A percentile compares a stretch with the other conserved stretches of the same genome.
Conservation (phyloP, 2,888 invertebrate genomes). For the Ichneumon xanthorius region DNA sequence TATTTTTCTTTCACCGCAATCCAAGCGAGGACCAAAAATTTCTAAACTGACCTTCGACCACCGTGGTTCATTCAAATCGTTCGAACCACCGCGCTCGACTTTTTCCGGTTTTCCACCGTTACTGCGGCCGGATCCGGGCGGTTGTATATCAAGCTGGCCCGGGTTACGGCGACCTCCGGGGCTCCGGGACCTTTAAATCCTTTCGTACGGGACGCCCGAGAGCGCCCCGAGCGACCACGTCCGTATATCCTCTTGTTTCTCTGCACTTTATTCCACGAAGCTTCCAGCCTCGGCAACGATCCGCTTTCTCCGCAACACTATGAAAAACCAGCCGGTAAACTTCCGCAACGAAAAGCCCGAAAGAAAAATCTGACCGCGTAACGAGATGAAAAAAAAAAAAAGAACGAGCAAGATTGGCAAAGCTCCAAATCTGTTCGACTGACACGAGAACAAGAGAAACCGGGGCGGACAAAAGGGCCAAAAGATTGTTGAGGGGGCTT, state of each 20-base stretch:
- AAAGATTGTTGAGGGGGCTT: slow-evolving; percentile 35
- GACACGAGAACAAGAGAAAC: slow-evolving; percentile 34
- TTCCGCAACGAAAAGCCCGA: slow-evolving; percentile 22
- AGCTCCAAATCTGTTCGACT: slow-evolving; percentile 49
- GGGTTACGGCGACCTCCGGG: slow-evolving; percentile 66
- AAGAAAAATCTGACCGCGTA: slow-evolving; percentile 30
- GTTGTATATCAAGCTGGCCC: slow-evolving; percentile 67
- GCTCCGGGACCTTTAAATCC: slow-evolving; percentile 68
- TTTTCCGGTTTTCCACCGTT: slow-evolving; percentile 33
- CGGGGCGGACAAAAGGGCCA: slow-evolving; percentile 22
- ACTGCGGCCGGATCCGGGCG: slow-evolving; percentile 55
- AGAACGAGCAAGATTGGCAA: slow-evolving; percentile 43
- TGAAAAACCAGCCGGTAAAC: slow-evolving; percentile 36
- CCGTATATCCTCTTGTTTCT: slow-evolving; percentile 41
- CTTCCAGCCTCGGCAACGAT: slow-evolving; percentile 21
- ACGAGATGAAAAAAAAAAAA: slow-evolving; percentile 23
- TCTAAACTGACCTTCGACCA: background rate
- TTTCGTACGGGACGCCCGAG: slow-evolving; percentile 58
- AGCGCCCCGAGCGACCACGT: slow-evolving; percentile 34
- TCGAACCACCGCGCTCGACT: slow-evolving; percentile 38
- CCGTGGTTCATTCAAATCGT: slow-evolving; percentile 7
- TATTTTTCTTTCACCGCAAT: background rate
- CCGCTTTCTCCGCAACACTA: slow-evolving; percentile 4
- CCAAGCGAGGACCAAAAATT: background rate
- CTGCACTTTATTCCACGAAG: slow-evolving; percentile 34